These are phyloP conservation scores for Nasonovia ribisnigri DNA, from an alignment of 2,888 invertebrate species.

Conservation along the genomic window DNA sequence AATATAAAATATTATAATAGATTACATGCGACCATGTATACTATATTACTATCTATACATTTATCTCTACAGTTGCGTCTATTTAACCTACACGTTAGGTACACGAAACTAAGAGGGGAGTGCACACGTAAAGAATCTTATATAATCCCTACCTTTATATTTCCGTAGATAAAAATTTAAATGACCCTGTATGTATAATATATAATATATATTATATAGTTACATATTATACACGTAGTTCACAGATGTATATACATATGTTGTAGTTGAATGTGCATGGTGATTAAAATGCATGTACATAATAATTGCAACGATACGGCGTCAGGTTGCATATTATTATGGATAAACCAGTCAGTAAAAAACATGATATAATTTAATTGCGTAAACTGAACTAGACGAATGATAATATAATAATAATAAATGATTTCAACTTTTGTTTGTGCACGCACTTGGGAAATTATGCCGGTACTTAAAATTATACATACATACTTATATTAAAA, in stretches of 20 bases:
- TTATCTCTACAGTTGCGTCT: background rate
- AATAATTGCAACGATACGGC: slow-evolving; percentile 9
- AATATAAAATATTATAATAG: slow-evolving; percentile 4
- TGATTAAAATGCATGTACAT: slow-evolving; percentile 19
- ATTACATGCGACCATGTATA: background rate
- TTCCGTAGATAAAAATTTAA: slow-evolving; percentile 23
- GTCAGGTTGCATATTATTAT: slow-evolving; percentile 1
- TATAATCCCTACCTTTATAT: slow-evolving; percentile 16
- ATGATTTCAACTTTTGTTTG: background rate
- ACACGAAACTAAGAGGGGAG: background rate
- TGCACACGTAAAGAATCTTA: background rate
- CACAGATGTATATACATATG: background rate
- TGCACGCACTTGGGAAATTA: background rate
- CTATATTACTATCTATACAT: background rate
- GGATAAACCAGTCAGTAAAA: slow-evolving; percentile 5
- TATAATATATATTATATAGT: background rate
- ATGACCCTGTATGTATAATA: background rate
- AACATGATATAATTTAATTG: slow-evolving; percentile 36
- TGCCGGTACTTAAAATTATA: background rate
- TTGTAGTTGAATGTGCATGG: background rate
- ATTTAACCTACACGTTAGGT: background rate
- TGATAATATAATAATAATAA: slow-evolving; percentile 15
- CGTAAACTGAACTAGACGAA: background rate
- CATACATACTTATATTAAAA: background rate
- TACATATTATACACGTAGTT: background rate